A percentile compares a stretch with the other conserved stretches of the same genome.
phyloP scores from a whole-genome alignment of 1,140 invertebrate species.

The Sipha flava region DNA sequence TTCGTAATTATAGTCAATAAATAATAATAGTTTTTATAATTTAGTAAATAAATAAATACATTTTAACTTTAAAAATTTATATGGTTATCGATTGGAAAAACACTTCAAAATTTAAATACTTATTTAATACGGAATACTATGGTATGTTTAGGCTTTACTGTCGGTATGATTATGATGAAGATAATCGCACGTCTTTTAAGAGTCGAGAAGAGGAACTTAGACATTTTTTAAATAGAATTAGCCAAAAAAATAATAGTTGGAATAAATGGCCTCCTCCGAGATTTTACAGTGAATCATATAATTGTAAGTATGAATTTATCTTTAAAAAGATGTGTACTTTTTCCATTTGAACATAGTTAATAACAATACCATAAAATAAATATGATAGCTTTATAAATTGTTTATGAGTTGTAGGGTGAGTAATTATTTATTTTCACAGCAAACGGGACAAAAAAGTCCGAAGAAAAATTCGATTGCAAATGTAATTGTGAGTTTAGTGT shows the following conservation, averaged over 20 bases:
- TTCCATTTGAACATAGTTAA: not conserved
- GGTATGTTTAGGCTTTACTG: constrained; percentile 63
- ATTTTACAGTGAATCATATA: constrained; percentile 5
- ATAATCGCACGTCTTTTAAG: constrained; percentile 57
- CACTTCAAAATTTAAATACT: too few species aligned
- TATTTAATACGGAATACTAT: not conserved
- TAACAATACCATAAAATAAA: not conserved
- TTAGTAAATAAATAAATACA: too few species aligned
- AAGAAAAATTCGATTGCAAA: constrained; percentile 26
- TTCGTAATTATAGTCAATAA: too few species aligned
- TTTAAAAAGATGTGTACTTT: not conserved
- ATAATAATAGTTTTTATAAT: too few species aligned
- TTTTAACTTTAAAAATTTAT: too few species aligned
- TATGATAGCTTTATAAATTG: not conserved
- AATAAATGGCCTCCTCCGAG: constrained; percentile 24
- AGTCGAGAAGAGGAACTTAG: constrained; percentile 69
- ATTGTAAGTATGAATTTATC: not conserved
- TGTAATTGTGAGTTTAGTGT: constrained; percentile 25
- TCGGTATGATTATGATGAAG: constrained; percentile 62
- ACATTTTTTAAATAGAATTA: constrained; percentile 62
- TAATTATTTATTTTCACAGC: constrained; percentile 27
- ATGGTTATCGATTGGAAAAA: too few species aligned
- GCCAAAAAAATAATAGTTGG: not conserved
- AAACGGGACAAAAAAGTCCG: constrained; percentile 6
- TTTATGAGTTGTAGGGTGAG: not conserved